phyloP scores from a whole-genome alignment of 1,140 invertebrate species.

The Triops longicaudatus region DNA sequence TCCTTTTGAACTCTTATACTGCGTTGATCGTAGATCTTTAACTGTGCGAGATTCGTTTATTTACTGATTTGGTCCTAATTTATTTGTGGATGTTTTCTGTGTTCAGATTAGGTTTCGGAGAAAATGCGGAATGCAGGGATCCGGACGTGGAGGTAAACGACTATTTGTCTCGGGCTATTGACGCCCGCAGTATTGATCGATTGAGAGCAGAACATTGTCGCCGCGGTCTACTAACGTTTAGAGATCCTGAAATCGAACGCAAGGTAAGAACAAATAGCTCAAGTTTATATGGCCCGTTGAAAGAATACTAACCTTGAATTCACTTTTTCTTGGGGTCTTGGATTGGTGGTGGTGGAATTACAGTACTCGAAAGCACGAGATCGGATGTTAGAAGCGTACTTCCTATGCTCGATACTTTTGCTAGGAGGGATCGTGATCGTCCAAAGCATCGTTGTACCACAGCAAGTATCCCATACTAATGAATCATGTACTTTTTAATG shows the following conservation, averaged over 20 bases:
- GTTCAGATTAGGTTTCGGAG: slow-evolving; percentile 55
- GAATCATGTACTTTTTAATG: slow-evolving; percentile 12
- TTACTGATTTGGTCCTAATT: not conserved
- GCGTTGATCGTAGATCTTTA: not conserved
- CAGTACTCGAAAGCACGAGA: slow-evolving; percentile 69
- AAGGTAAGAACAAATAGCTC: slow-evolving; percentile 49
- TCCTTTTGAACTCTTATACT: too few relatives aligned
- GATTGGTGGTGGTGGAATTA: slow-evolving; percentile 35
- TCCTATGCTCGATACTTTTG: slow-evolving; percentile 68
- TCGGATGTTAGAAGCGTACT: slow-evolving; percentile 73
- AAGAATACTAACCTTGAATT: not conserved
- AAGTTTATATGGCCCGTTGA: slow-evolving; percentile 5
- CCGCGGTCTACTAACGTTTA: slow-evolving; percentile 70
- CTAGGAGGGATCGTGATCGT: slow-evolving; percentile 40
- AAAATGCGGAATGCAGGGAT: slow-evolving; percentile 43
- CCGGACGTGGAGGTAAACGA: slow-evolving; percentile 89
- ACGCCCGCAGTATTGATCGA: slow-evolving; percentile 84
- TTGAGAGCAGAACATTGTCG: slow-evolving; percentile 75
- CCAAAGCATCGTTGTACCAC: slow-evolving; percentile 51
- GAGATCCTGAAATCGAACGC: slow-evolving; percentile 61
- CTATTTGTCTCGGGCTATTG: slow-evolving; percentile 85
- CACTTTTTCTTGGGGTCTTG: not conserved
- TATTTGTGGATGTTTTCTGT: not conserved
- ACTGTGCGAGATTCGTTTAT: not conserved
- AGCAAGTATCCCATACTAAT: slow-evolving; percentile 47